Conservation (phyloP, 2,113 vertebrate genomes). For the Australoheros scitulus region DNA sequence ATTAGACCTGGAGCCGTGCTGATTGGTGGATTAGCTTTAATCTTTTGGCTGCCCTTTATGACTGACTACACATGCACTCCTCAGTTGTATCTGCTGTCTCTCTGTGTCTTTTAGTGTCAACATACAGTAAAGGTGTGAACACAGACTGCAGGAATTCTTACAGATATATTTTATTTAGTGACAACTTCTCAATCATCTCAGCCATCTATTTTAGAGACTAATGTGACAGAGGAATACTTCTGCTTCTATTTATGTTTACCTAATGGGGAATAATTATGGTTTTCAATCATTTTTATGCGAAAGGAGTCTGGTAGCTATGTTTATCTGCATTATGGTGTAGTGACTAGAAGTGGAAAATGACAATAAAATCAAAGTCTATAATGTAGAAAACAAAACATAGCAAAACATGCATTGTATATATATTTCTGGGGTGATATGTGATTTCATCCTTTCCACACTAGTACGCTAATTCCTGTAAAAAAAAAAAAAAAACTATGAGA, state of each 20-base stretch:
- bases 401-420: too few relatives aligned
- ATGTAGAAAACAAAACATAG: too few relatives aligned
- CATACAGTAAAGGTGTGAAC: neutral
- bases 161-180: neutral
- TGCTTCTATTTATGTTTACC: neutral
- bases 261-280: neutral
- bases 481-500: fast-evolving
- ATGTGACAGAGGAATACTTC: neutral
- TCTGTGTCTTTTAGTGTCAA: neutral
- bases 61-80: neutral
- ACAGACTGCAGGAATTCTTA: neutral
- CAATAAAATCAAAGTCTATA: too few relatives aligned
- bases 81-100: neutral
- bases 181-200: neutral
- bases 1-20: neutral
- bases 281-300: neutral
- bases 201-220: neutral
- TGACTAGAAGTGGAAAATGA: too few relatives aligned
- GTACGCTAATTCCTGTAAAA: neutral
- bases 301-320: too few relatives aligned
- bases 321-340: too few relatives aligned
- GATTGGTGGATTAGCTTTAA: neutral
- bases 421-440: neutral
- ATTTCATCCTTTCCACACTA: neutral
- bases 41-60: neutral